phyloP scores from a whole-genome alignment of 2,888 invertebrate genomes.

The Sphecodes monilicornis region DNA sequence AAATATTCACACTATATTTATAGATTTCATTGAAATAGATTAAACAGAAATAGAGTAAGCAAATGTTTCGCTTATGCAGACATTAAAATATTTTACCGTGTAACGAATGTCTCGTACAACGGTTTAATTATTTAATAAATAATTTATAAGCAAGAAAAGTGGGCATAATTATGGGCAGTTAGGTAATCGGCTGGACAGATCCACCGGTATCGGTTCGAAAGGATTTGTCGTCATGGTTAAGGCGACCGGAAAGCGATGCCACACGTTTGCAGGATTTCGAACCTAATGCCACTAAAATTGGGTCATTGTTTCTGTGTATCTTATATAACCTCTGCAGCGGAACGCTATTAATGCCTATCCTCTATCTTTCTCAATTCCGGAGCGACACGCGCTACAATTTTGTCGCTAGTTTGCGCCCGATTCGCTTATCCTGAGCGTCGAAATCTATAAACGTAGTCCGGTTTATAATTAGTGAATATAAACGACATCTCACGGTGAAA shows the following conservation, averaged over 20 bases:
- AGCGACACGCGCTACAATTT: neutral
- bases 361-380: neutral
- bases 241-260: constrained; percentile 22
- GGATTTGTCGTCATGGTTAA: constrained; percentile 51
- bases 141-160: neutral
- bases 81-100: no score
- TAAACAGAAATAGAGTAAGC: no score
- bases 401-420: neutral
- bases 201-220: constrained; percentile 15
- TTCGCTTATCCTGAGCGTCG: neutral
- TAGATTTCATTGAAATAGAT: no score
- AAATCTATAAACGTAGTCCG: neutral
- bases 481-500: constrained; percentile 6
- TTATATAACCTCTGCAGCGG: constrained; percentile 51
- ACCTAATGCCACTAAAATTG: constrained; percentile 29
- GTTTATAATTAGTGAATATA: constrained; percentile 10
- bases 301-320: constrained; percentile 29
- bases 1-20: no score
- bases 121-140: neutral
- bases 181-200: neutral
- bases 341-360: constrained; percentile 9
- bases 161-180: neutral
- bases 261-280: constrained; percentile 6
- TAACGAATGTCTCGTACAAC: neutral
- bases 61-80: no score